Evolutionary conservation across 2,797 vertebrate species (phyloP).

Genomic region (Hydrophis major): DNA sequence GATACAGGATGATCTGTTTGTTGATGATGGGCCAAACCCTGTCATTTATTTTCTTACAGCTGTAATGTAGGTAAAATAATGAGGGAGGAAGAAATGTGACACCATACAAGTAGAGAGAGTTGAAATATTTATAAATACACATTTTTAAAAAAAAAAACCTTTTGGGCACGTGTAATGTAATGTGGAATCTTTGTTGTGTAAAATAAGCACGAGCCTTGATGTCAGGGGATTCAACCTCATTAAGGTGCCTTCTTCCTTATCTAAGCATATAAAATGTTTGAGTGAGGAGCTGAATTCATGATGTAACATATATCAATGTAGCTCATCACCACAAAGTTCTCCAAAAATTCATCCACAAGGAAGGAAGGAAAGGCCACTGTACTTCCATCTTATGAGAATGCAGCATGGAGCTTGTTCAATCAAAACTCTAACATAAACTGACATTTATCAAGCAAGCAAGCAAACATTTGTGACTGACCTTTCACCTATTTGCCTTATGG

Average conservation of each 20-base stretch:
- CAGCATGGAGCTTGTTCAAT: neutral
- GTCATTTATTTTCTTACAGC: slow-evolving; percentile 75
- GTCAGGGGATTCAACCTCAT: neutral
- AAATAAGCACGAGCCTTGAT: neutral
- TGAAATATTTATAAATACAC: slow-evolving; percentile 5
- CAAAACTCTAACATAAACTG: neutral
- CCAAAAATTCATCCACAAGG: neutral
- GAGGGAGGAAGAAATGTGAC: slow-evolving; percentile 53
- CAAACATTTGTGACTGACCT: neutral
- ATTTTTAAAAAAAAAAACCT: neutral
- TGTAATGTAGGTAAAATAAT: slow-evolving; percentile 68
- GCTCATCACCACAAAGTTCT: neutral
- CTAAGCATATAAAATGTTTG: neutral
- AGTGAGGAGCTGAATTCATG: neutral
- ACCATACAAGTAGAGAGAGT: slow-evolving; percentile 32
- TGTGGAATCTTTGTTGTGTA: neutral
- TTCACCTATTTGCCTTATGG: neutral
- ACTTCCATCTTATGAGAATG: neutral
- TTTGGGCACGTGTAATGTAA: neutral
- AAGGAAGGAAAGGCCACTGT: neutral
- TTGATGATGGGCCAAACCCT: slow-evolving; percentile 67
- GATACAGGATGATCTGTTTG: slow-evolving; percentile 70
- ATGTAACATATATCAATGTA: neutral
- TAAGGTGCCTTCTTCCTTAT: neutral
- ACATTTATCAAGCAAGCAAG: neutral